Evolutionary conservation across 2,797 vertebrate species (phyloP).

Genomic region (Microctenopoma stevenorrisi): DNA sequence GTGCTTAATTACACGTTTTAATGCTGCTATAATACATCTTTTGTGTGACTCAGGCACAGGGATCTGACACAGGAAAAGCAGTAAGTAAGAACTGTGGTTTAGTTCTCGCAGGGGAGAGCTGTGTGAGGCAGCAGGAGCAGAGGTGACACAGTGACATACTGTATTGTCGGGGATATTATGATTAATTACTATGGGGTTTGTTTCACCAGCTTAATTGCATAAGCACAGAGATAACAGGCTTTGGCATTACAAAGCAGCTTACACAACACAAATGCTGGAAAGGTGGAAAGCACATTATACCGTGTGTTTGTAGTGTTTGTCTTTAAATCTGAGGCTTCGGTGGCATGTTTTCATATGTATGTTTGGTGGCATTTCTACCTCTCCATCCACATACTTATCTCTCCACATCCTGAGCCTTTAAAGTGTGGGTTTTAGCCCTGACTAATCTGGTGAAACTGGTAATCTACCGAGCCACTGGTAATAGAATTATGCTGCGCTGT

Average conservation of each 20-base stretch:
- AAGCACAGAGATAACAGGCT: conserved; percentile 67
- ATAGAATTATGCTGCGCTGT: conserved; percentile 49
- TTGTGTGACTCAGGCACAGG: conserved; percentile 14
- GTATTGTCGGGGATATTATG: conserved; percentile 72
- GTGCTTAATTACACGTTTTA: background rate
- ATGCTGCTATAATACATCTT: conserved; percentile 38
- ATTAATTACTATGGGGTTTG: conserved; percentile 78
- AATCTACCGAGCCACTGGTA: conserved; percentile 52
- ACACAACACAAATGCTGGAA: conserved; percentile 44
- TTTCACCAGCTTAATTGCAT: conserved; percentile 73
- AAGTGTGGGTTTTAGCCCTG: conserved; percentile 56
- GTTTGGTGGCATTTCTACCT: conserved; percentile 6
- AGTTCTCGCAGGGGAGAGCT: conserved; percentile 22
- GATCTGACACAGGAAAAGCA: conserved; percentile 22
- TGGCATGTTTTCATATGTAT: conserved; percentile 4
- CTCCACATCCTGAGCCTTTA: conserved; percentile 27
- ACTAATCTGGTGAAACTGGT: conserved; percentile 61
- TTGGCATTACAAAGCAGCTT: conserved; percentile 67
- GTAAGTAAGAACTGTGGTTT: conserved; percentile 31
- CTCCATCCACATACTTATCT: conserved; percentile 12
- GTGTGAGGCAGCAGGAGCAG: conserved; percentile 49
- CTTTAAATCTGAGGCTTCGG: background rate
- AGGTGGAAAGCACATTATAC: conserved; percentile 21
- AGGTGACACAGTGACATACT: conserved; percentile 65
- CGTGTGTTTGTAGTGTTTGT: conserved; percentile 7